Evolutionary conservation across 2,888 invertebrate species (phyloP).

Genomic region (Trypoxylon attenuatum): DNA sequence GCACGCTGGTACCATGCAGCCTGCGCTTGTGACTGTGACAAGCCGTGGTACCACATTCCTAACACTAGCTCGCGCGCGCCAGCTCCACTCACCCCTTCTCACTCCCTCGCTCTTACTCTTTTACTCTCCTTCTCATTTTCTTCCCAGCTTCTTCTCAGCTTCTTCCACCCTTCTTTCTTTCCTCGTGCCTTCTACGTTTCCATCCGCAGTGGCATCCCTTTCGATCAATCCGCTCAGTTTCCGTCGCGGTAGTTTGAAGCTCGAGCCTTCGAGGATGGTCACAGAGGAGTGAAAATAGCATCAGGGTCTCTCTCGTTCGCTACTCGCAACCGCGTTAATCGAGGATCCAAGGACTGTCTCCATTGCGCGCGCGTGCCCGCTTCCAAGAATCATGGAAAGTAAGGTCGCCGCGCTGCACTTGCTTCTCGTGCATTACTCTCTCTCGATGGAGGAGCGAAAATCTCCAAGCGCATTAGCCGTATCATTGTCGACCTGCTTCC

Average conservation of each 20-base stretch:
- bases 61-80: conserved; percentile 67
- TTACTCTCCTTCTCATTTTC: neutral
- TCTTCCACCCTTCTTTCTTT: conserved; percentile 1
- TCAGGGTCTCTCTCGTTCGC: too few relatives aligned
- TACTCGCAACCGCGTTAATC: conserved; percentile 2
- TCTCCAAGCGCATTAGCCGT: too few relatives aligned
- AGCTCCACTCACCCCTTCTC: neutral
- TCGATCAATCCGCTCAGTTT: too few relatives aligned
- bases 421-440: neutral
- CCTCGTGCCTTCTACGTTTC: conserved; percentile 10
- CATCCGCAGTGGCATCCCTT: too few relatives aligned
- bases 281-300: too few relatives aligned
- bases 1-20: conserved; percentile 39
- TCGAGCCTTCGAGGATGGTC: too few relatives aligned
- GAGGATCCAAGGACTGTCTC: conserved; percentile 19
- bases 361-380: neutral
- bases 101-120: conserved; percentile 18
- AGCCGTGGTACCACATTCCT: conserved; percentile 74
- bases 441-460: neutral
- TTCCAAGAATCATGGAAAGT: conserved; percentile 48
- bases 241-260: too few relatives aligned
- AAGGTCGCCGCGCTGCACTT: conserved; percentile 30
- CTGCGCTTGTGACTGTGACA: conserved; percentile 71
- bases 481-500: too few relatives aligned
- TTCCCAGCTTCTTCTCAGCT: conserved; percentile 5